A percentile compares a stretch with the other conserved stretches of the same genome.
Conservation (phyloP, 2,797 vertebrate genomes). For the Myiotriccus ornatus region DNA sequence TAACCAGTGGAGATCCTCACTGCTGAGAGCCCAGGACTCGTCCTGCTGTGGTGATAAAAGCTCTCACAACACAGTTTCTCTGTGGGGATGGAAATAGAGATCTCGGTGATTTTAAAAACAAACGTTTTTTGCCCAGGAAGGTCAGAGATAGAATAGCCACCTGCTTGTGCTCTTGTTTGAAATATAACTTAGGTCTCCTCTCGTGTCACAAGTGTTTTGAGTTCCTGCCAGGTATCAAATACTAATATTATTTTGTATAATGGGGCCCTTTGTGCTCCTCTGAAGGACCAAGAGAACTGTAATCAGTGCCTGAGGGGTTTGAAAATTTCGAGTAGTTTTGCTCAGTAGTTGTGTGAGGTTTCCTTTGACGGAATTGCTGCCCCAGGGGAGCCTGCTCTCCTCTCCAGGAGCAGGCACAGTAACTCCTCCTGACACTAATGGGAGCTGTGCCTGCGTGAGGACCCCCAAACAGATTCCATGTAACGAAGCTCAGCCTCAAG, state of each 20-base stretch:
- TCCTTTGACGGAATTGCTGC: neutral
- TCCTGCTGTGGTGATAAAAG: neutral
- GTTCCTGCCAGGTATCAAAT: neutral
- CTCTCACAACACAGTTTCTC: neutral
- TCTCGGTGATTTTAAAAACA: neutral
- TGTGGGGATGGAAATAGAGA: neutral
- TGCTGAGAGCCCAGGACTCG: neutral
- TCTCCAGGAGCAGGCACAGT: neutral
- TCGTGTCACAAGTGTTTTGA: accelerated
- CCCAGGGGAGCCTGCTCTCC: neutral
- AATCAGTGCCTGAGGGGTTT: neutral
- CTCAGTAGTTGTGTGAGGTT: neutral
- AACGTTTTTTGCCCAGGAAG: neutral
- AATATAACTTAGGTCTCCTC: neutral
- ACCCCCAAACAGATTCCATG: neutral
- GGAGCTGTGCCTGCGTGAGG: neutral
- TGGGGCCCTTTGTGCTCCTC: neutral
- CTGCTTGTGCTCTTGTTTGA: neutral
- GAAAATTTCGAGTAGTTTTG: neutral
- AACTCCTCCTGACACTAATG: neutral
- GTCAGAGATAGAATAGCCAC: neutral
- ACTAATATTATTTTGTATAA: neutral
- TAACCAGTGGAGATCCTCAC: neutral
- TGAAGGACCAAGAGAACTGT: neutral
- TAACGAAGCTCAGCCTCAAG: neutral